Base-by-base conservation (phyloP, 1,140 invertebrate species). In the Dendroctonus valens region DNA sequence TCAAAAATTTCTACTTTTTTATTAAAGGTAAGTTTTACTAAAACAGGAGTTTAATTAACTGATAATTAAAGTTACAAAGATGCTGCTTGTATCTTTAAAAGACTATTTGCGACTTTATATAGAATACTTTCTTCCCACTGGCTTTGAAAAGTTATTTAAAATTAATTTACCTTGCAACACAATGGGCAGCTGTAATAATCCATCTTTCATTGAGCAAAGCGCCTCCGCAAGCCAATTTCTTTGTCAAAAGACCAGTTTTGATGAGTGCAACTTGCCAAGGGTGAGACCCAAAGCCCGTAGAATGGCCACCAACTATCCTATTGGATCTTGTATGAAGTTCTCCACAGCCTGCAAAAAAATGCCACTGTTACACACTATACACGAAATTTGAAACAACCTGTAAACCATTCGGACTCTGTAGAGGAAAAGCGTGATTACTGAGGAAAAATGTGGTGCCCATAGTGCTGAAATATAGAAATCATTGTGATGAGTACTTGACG, bases 261-360 rank as follows among this genome's bases (percentile, higher is more conserved):
- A 96, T 93, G 38, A 97, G 87, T 6, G 94, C 94, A 15, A 91
- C 94, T 83, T 96, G 93, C 93, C 93, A 97, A n/a, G 94, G 94
- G 82, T 96, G 93, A 44, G 91, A 91, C 5, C 92, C 94, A 75
- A 95, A 96, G 63, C 87, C 89, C 0, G 92, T 89, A 48, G 91
- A 90, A 71, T 94, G 90, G 0, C 93, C 93, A n/a, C 94, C 94
- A 1, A 97, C 93, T 67, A 97, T 96, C 70, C 93, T 84, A 75
- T 94, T 94, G 44, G 90, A 92, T 53, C 93, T 83, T 0, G 91
- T 90, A 72, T 89, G 93, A 26, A 93, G 82, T 78, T 94, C 91
- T 0, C 93, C 93, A 74, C 93, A 94, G 80, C 90, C 93, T 95
- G 81, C 53, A 81, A 81, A 75, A 51, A 38, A 42, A 54, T n/a